A percentile compares a stretch with the other conserved stretches of the same genome.
Conservation (phyloP, 2,113 vertebrate genomes). For the Rhagologus leucostigma region DNA sequence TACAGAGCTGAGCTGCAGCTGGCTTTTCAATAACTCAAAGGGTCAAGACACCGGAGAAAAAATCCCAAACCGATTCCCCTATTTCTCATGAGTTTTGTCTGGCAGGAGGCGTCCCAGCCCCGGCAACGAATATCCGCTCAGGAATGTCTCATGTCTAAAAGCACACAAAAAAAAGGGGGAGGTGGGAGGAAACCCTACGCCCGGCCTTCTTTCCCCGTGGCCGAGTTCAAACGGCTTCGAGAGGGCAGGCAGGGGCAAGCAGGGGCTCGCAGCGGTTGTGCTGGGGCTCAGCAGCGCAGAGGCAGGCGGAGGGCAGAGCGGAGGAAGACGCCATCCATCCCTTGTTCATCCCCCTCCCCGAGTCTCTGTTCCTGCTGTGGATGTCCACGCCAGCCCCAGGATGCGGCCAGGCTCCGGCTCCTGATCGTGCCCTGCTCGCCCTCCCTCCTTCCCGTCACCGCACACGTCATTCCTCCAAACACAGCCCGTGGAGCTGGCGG, state of each 20-base stretch:
- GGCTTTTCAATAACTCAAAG: not conserved
- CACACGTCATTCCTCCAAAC: not conserved
- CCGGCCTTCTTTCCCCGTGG: not conserved
- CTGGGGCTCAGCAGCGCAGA: not conserved
- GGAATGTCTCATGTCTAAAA: constrained; percentile 17
- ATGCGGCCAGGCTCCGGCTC: not conserved
- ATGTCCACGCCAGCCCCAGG: not conserved
- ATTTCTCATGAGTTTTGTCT: not conserved
- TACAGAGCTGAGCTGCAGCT: not conserved
- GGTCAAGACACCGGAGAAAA: not conserved
- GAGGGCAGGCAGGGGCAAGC: not conserved
- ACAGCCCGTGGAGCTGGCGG: not conserved
- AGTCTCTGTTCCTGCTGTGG: not conserved
- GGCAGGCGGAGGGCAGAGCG: not conserved
- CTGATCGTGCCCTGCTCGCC: not conserved
- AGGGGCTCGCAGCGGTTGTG: not conserved
- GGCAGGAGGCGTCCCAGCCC: not conserved
- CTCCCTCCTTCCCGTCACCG: not conserved
- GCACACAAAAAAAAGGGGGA: not conserved
- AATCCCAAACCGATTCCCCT: not conserved
- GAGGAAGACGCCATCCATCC: not conserved
- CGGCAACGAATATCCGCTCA: not conserved
- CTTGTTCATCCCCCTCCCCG: not conserved
- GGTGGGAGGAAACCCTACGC: not conserved
- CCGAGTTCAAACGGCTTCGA: not conserved